Conservation (phyloP, 2,888 invertebrate genomes). For the Drosophila mulleri region DNA sequence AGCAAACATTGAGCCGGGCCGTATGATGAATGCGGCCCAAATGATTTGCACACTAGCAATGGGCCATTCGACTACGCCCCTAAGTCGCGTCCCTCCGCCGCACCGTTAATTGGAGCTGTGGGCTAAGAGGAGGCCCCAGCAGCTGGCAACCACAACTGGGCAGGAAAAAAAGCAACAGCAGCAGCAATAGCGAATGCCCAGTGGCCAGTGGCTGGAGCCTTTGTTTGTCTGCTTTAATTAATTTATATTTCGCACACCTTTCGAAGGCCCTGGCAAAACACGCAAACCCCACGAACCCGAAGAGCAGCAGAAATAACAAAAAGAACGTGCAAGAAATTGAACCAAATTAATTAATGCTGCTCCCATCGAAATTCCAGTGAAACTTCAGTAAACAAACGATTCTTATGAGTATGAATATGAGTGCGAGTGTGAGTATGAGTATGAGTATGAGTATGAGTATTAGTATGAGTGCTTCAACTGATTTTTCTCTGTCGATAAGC, state of each 20-base stretch:
- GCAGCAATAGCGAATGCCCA: conserved; percentile 43
- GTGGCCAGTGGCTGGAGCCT: conserved; percentile 36
- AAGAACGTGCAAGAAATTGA: conserved; percentile 34
- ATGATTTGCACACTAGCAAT: conserved; percentile 66
- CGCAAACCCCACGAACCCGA: conserved; percentile 33
- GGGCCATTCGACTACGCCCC: conserved; percentile 18
- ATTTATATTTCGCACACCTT: conserved; percentile 78
- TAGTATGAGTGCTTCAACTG: conserved; percentile 9
- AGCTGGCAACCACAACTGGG: conserved; percentile 49
- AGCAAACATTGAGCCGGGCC: conserved; percentile 70
- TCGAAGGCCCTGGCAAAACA: conserved; percentile 30
- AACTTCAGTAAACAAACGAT: conserved; percentile 34
- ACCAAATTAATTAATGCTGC: conserved; percentile 47
- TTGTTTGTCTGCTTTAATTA: conserved; percentile 74
- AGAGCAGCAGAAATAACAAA: conserved; percentile 19
- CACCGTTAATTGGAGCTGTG: conserved; percentile 68
- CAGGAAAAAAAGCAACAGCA: conserved; percentile 25
- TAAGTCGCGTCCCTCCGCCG: not conserved
- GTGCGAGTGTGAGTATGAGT: not conserved
- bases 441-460: not conserved
- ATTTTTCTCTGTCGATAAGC: conserved; percentile 21
- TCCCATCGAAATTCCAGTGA: conserved; percentile 20
- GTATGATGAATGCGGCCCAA: conserved; percentile 79
- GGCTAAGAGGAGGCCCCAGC: conserved; percentile 46
- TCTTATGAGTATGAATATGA: conserved; percentile 7